These are phyloP conservation scores for Automeris io DNA, from an alignment of 2,888 invertebrate genomes.

Conservation along the genomic window DNA sequence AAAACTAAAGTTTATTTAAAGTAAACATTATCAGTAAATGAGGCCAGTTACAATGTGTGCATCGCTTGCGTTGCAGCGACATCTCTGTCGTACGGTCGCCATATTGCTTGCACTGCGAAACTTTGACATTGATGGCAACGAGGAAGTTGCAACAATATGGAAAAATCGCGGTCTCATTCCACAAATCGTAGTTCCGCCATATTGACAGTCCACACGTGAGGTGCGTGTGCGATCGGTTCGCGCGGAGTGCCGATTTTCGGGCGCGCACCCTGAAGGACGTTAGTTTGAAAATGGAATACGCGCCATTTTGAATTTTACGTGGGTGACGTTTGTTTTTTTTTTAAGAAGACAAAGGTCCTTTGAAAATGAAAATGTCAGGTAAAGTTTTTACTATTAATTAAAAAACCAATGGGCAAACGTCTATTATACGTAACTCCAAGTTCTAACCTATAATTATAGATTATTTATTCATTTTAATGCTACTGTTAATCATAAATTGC, in stretches of 20 bases:
- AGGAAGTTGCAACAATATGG: slow-evolving; percentile 40
- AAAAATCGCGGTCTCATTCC: slow-evolving; percentile 19
- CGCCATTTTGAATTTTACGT: slow-evolving; percentile 5
- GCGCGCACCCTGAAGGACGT: slow-evolving; percentile 15
- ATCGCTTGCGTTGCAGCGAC: slow-evolving; percentile 14
- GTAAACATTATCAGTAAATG: slow-evolving; percentile 24
- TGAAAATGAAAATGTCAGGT: slow-evolving; percentile 38
- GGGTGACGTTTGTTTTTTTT: slow-evolving; percentile 7
- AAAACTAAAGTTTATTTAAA: slow-evolving; percentile 12
- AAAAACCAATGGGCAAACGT: neutral
- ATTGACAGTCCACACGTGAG: slow-evolving; percentile 20
- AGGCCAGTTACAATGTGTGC: slow-evolving; percentile 27
- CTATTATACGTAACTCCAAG: neutral
- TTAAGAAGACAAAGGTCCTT: slow-evolving; percentile 5
- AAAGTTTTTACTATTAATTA: slow-evolving; percentile 12
- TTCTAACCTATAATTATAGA: neutral
- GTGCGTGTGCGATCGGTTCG: slow-evolving; percentile 18
- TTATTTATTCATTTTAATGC: neutral
- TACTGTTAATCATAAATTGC: neutral
- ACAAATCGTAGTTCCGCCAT: slow-evolving; percentile 9
- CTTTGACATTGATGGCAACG: slow-evolving; percentile 43
- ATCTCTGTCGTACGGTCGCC: slow-evolving; percentile 8
- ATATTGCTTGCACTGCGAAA: slow-evolving; percentile 30
- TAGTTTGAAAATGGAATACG: slow-evolving; percentile 3
- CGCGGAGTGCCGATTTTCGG: slow-evolving; percentile 36